Conservation (phyloP, 1,140 invertebrate genomes). For the Anagrus nilaparvatae region DNA sequence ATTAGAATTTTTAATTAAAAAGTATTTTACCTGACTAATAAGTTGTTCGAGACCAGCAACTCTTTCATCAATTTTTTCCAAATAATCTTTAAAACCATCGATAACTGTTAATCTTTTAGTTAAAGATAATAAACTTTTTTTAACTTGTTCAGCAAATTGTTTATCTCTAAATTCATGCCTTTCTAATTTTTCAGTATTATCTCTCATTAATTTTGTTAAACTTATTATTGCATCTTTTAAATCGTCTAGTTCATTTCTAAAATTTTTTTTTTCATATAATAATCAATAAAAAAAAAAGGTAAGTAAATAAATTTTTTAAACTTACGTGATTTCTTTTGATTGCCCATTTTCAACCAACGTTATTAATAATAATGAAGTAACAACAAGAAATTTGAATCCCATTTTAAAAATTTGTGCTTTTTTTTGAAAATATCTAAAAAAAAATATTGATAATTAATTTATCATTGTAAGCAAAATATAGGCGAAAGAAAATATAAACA, state of each 20-base stretch:
- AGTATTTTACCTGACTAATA: constrained; percentile 31
- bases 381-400: constrained; percentile 4
- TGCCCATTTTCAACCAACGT: background rate
- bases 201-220: constrained; percentile 68
- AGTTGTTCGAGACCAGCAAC: constrained; percentile 54
- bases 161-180: constrained; percentile 73
- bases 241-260: constrained; percentile 59
- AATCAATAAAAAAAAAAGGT: constrained; percentile 1
- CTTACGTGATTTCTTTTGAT: constrained; percentile 29
- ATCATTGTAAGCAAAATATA: background rate
- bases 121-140: constrained; percentile 57
- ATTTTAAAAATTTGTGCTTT: constrained; percentile 1
- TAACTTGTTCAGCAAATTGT: constrained; percentile 65
- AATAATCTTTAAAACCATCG: constrained; percentile 55
- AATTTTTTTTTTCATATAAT: background rate
- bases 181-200: constrained; percentile 72
- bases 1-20: background rate
- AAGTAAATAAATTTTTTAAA: constrained; percentile 8
- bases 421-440: background rate
- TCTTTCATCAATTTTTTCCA: constrained; percentile 55
- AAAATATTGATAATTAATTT: background rate
- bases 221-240: constrained; percentile 72
- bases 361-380: background rate
- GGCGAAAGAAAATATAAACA: background rate
- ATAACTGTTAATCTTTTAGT: constrained; percentile 61